phyloP scores from a whole-genome alignment of 2,888 invertebrate species.

The Digitonthophagus gazella region DNA sequence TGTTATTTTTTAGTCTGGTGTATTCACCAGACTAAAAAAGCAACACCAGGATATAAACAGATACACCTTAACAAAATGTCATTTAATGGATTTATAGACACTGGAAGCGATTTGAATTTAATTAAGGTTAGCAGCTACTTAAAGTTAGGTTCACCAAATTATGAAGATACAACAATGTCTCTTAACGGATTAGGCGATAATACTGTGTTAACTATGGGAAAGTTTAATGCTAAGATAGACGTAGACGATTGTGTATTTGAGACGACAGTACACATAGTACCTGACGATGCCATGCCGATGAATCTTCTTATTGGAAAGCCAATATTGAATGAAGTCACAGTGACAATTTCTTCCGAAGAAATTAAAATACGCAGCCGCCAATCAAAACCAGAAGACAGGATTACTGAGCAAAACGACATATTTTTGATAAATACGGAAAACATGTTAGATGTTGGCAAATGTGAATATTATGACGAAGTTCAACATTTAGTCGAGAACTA shows the following conservation, averaged over 20 bases:
- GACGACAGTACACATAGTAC: constrained; percentile 21
- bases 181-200: constrained; percentile 19
- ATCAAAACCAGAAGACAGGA: background rate
- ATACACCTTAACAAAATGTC: background rate
- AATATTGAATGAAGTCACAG: constrained; percentile 12
- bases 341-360: constrained; percentile 1
- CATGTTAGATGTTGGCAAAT: background rate
- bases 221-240: background rate
- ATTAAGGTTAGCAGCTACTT: constrained; percentile 5
- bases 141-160: constrained; percentile 11
- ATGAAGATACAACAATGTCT: constrained; percentile 14
- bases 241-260: background rate
- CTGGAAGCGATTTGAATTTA: constrained; percentile 24
- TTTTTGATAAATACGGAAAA: constrained; percentile 8
- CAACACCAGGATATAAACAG: constrained; percentile 12
- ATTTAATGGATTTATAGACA: constrained; percentile 23
- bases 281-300: constrained; percentile 18
- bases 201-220: constrained; percentile 19
- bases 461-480: constrained; percentile 21
- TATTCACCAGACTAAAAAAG: constrained; percentile 1
- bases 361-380: background rate
- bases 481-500: constrained; percentile 31
- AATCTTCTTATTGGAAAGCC: constrained; percentile 22
- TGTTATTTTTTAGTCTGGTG: no score
- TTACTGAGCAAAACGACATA: background rate